Base-by-base conservation (phyloP, 2,113 vertebrate species). In the Ceyx melanurus region DNA sequence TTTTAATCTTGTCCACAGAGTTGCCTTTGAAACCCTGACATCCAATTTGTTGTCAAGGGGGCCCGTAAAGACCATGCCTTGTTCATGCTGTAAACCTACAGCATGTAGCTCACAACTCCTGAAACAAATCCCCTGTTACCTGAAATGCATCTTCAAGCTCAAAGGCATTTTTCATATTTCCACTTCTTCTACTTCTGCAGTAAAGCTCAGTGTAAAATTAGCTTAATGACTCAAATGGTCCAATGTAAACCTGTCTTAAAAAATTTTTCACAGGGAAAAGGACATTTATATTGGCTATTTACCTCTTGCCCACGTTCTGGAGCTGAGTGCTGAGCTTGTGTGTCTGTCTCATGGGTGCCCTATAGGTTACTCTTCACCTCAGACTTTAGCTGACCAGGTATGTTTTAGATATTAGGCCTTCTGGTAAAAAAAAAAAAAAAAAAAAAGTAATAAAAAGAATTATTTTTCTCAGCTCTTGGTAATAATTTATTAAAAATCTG, bases 291-390 rank as follows among this genome's bases (percentile, higher is more conserved):
- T 99, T 35, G 99, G 98, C 5, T 99, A 99, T 95, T 97, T 99
- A 83, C 99, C 99, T 29, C 97, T 99, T 66, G 99, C 99, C 31
- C 99, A 99, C 8, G 99, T 99, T 13, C 97, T 99, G 94, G 99
- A 99, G 96, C 96, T 99, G 77, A 99, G 98, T 50, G 99, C 99
- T 31, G 99, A 99, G 90, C 98, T 99, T 1, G 97, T 99, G 7
- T 99, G 99, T 93, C 90, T 99, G 51, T 97, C 98, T 42, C 97
- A 99, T 1, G 99, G 99, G 31, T 99, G 99, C 74, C 95, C 98
- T 83, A 98, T 99, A 3, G 99, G 99, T 50, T 99, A 99, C 91
- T 99, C 99, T 18, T 99, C 99, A 1, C 99, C 99, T 65, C 99
- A 98, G 92, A 99, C 99, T 0, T 94, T 99, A 35, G 97, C 99